These are phyloP conservation scores for Papilio protenor DNA, from an alignment of 2,888 invertebrate species.

Conservation along the genomic window DNA sequence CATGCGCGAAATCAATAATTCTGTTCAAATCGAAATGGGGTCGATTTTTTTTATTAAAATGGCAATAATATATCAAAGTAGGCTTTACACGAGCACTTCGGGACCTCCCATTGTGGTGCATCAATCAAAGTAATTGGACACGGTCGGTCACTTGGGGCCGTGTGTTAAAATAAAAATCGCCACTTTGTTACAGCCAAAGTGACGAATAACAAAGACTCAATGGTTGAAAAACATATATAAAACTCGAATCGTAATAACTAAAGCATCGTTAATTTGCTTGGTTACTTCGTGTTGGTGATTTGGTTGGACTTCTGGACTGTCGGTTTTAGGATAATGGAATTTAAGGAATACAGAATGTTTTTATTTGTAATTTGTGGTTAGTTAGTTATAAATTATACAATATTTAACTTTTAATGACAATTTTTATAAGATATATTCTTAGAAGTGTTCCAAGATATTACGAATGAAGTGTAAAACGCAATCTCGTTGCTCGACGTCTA, in stretches of 20 bases:
- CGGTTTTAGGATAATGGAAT: neutral
- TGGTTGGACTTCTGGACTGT: neutral
- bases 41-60: slow-evolving; percentile 49
- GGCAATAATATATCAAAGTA: slow-evolving; percentile 53
- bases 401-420: neutral
- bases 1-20: slow-evolving; percentile 42
- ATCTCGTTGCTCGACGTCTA: slow-evolving; percentile 38
- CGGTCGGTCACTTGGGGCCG: slow-evolving; percentile 52
- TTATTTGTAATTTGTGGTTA: neutral
- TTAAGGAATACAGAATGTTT: neutral
- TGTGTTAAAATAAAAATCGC: slow-evolving; percentile 49
- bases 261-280: slow-evolving; percentile 11
- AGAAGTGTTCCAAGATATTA: slow-evolving; percentile 43
- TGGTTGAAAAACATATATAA: slow-evolving; percentile 31
- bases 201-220: slow-evolving; percentile 49
- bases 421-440: slow-evolving; percentile 17
- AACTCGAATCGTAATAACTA: slow-evolving; percentile 24
- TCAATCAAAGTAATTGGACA: slow-evolving; percentile 62
- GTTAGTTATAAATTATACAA: neutral
- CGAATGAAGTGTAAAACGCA: slow-evolving; percentile 22
- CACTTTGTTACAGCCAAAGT: slow-evolving; percentile 47
- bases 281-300: neutral
- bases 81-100: slow-evolving; percentile 45
- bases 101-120: slow-evolving; percentile 55
- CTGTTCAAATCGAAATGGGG: slow-evolving; percentile 36